Evolutionary conservation across 2,888 invertebrate genomes (phyloP).

Genomic region (Leucozona laternaria): DNA sequence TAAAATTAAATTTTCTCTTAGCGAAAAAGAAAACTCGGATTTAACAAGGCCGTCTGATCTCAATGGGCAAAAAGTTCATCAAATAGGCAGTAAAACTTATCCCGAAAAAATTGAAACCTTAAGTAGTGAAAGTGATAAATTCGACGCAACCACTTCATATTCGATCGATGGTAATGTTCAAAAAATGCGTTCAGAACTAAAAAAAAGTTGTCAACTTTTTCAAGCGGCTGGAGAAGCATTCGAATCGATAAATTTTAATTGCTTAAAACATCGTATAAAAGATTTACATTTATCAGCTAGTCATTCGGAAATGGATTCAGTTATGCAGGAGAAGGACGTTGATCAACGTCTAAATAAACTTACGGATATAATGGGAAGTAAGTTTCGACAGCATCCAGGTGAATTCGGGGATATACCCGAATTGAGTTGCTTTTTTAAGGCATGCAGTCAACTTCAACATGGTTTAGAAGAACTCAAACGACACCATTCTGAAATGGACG

Average conservation of each 20-base stretch:
- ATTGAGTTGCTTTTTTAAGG: slow-evolving; percentile 80
- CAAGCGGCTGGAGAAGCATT: slow-evolving; percentile 80
- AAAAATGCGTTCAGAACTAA: slow-evolving; percentile 79
- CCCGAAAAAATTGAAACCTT: background rate
- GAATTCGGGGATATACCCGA: slow-evolving; percentile 82
- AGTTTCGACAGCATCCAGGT: slow-evolving; percentile 81
- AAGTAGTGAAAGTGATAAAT: slow-evolving; percentile 39
- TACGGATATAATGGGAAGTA: slow-evolving; percentile 78
- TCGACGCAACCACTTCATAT: slow-evolving; percentile 74
- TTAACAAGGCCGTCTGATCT: background rate
- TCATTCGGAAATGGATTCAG: slow-evolving; percentile 73
- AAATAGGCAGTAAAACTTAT: background rate
- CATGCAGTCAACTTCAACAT: slow-evolving; percentile 81
- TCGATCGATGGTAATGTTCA: slow-evolving; percentile 79
- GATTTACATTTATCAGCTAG: slow-evolving; percentile 79
- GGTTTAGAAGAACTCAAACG: slow-evolving; percentile 79
- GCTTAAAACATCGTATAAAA: slow-evolving; percentile 79
- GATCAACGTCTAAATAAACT: slow-evolving; percentile 79
- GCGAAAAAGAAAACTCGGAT: background rate
- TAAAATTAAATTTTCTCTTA: background rate
- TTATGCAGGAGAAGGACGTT: slow-evolving; percentile 77
- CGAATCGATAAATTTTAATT: slow-evolving; percentile 80
- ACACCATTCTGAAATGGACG: slow-evolving; percentile 78
- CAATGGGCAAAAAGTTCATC: background rate
- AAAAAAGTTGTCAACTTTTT: slow-evolving; percentile 80